Base-by-base conservation (phyloP, 2,888 invertebrate genomes). In the Sphecodes monilicornis region DNA sequence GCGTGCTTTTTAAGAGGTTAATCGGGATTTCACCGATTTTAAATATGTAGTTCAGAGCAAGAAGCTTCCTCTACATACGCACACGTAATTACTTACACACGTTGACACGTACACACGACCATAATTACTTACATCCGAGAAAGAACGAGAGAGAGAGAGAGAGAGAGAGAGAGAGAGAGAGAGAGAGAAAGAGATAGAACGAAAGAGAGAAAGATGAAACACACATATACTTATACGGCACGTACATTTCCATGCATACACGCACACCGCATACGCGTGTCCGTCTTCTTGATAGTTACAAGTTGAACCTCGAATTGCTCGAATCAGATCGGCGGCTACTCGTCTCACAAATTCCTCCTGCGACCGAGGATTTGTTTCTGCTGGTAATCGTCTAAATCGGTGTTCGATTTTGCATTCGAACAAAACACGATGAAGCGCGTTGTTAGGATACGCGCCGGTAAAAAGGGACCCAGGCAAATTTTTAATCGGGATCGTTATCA, bases 1-100 rank as follows among this genome's bases (percentile, higher is more conserved):
- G 70, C 86, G 82, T 76, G 86, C 86, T 85, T 86, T 86, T 89
- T 88, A 89, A 84, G 82, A 76, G 79, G 80, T 88, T 84, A 89
- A 89, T 89, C 88, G 89, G 87, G 66, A 46, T 81, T 89, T 60
- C 1, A 89, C 80, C 88, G 84, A 86, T 82, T 76, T 82, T 39
- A 78, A 60, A 72, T 85, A 74, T 57, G 68, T 71, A 76, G 74
- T 73, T 76, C 80, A 70, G 73, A 84, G 76, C 82, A 73, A 74
- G 69, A 80, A 77, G 85, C 85, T 84, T 80, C 85, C 84, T 80
- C 76, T 46, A 75, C 79, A 75, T 57, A 29, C 75, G 64, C 64
- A 78, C 60, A 54, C 43, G 16, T 4, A 74, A 13, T 64, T 73
- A 69, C 69, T 13, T 2, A 50, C 36, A 83, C 29, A 26, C 64